These are phyloP conservation scores for Pyrgilauda ruficollis DNA, from an alignment of 2,113 vertebrate genomes.

Conservation along the genomic window DNA sequence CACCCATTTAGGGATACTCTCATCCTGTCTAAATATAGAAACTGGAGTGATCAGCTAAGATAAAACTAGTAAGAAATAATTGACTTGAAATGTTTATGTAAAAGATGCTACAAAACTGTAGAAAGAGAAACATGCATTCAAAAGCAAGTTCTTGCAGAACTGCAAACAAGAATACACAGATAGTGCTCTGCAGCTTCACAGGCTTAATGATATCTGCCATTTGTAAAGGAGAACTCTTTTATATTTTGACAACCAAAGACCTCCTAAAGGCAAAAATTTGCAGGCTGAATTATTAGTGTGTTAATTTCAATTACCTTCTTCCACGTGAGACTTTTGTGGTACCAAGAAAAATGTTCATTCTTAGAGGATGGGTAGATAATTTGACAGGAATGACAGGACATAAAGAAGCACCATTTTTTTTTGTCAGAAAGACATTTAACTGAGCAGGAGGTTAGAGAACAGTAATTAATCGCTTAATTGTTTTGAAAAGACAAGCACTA, in stretches of 20 bases:
- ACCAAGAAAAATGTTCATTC: not conserved
- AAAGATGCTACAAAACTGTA: not conserved
- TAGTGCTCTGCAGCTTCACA: not conserved
- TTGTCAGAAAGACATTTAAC: not conserved
- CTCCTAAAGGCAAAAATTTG: not conserved
- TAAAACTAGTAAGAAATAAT: not conserved
- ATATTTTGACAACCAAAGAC: not conserved
- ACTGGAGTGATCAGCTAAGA: not conserved
- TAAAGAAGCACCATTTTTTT: not conserved
- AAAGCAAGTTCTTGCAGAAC: not conserved
- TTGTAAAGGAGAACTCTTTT: not conserved
- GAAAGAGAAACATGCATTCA: not conserved
- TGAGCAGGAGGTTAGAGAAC: conserved; percentile 5
- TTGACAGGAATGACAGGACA: not conserved
- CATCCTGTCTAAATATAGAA: not conserved
- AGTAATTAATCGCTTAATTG: conserved; percentile 54
- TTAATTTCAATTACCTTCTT: not conserved
- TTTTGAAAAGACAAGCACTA: conserved; percentile 38
- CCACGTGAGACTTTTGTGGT: not conserved
- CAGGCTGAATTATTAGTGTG: not conserved
- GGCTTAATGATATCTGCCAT: not conserved
- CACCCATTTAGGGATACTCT: not conserved
- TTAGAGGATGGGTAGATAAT: not conserved
- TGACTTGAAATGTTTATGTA: not conserved
- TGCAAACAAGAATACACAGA: not conserved